phyloP scores from a whole-genome alignment of 1,140 invertebrate species.

The Ips typographus region DNA sequence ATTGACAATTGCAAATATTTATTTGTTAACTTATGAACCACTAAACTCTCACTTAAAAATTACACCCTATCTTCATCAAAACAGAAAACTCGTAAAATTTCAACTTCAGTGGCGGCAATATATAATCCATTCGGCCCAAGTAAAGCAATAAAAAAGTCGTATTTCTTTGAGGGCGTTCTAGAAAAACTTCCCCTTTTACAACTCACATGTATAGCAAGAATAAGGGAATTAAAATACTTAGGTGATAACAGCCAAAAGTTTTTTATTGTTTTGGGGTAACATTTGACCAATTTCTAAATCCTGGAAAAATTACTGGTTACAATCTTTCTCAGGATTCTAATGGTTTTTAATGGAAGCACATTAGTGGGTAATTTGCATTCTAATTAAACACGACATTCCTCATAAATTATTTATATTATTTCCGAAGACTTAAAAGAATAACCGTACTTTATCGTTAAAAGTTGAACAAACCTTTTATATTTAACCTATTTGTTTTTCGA shows the following conservation, averaged over 20 bases:
- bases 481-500: not conserved
- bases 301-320: too few species aligned
- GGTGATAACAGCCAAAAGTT: not conserved
- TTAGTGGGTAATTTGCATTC: constrained; percentile 8
- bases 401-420: constrained; percentile 27
- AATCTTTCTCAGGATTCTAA: too few species aligned
- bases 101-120: not conserved
- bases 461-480: constrained; percentile 25
- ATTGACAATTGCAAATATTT: too few species aligned
- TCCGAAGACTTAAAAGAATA: constrained; percentile 27
- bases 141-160: constrained; percentile 2
- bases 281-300: not conserved
- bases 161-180: constrained; percentile 1
- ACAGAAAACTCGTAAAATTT: too few species aligned
- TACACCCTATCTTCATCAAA: too few species aligned
- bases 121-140: constrained; percentile 2
- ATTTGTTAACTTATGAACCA: too few species aligned
- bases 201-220: not conserved
- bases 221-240: not conserved
- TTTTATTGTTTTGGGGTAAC: constrained; percentile 4
- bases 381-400: constrained; percentile 21
- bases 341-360: too few species aligned
- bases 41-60: too few species aligned
- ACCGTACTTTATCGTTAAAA: constrained; percentile 24
- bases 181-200: not conserved